phyloP scores from a whole-genome alignment of 1,140 invertebrate species.

The Formica exsecta region DNA sequence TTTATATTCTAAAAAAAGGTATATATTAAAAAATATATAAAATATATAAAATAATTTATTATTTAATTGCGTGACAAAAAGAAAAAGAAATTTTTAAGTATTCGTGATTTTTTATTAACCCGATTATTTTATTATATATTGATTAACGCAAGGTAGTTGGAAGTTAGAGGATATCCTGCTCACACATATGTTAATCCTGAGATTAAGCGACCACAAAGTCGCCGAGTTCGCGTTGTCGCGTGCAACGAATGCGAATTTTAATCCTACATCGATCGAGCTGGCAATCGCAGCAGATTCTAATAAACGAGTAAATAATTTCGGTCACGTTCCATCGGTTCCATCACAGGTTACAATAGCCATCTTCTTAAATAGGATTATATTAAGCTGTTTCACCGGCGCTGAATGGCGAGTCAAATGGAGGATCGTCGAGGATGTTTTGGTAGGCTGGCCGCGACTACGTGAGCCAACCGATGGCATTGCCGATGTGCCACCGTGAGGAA shows the following conservation, averaged over 20 bases:
- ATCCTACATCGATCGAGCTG: constrained; percentile 17
- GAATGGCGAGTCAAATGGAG: constrained; percentile 85
- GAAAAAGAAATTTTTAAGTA: neutral
- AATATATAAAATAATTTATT: neutral
- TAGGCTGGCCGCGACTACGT: constrained; percentile 83
- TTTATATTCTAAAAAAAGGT: neutral
- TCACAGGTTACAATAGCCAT: constrained; percentile 75
- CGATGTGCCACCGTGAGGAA: constrained; percentile 71
- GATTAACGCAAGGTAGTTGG: neutral
- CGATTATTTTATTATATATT: neutral
- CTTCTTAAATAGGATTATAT: constrained; percentile 86
- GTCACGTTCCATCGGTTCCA: constrained; percentile 82
- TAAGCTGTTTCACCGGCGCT: constrained; percentile 85
- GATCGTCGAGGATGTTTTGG: constrained; percentile 85
- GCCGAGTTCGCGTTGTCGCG: constrained; percentile 9
- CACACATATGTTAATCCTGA: no score
- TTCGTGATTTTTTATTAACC: neutral
- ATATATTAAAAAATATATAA: neutral
- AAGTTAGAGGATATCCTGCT: neutral
- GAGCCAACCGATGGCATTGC: constrained; percentile 72
- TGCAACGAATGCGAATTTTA: constrained; percentile 45
- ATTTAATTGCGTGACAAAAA: neutral
- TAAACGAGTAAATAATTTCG: constrained; percentile 87
- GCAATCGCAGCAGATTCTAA: constrained; percentile 77
- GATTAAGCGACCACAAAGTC: neutral